phyloP scores from a whole-genome alignment of 2,797 vertebrate species.

The Cirrhinus mrigala region DNA sequence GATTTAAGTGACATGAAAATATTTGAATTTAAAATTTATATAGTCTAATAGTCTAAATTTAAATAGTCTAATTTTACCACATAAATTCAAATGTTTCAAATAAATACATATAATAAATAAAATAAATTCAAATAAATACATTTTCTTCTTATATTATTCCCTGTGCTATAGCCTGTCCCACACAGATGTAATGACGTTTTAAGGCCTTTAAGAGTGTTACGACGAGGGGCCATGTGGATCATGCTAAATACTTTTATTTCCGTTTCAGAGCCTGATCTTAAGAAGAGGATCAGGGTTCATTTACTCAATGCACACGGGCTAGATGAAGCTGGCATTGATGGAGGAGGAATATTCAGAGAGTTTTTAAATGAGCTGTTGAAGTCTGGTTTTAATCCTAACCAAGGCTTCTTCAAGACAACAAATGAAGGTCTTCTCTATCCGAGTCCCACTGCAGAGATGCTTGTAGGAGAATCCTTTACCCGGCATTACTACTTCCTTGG shows the following conservation, averaged over 20 bases:
- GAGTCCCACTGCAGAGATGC: slow-evolving; percentile 93
- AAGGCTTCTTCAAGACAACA: slow-evolving; percentile 98
- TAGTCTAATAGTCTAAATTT: too few species aligned
- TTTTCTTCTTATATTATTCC: not conserved
- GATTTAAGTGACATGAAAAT: too few species aligned
- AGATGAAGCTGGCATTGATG: slow-evolving; percentile 97
- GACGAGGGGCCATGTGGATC: not conserved
- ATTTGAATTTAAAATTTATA: not conserved
- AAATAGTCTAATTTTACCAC: not conserved
- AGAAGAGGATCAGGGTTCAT: slow-evolving; percentile 95
- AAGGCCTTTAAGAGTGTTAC: too few species aligned
- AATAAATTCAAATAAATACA: too few species aligned
- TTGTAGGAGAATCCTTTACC: slow-evolving; percentile 92
- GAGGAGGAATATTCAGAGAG: slow-evolving; percentile 97
- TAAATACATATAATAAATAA: too few species aligned
- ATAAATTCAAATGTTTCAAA: not conserved
- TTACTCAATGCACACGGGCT: slow-evolving; percentile 95
- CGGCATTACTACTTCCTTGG: slow-evolving; percentile 98
- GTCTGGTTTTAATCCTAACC: slow-evolving; percentile 97
- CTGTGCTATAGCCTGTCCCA: not conserved
- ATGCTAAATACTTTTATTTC: not conserved
- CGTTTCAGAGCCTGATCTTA: slow-evolving; percentile 90
- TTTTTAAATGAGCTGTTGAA: slow-evolving; percentile 97
- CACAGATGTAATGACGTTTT: not conserved
- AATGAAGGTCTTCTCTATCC: slow-evolving; percentile 96